Evolutionary conservation across 23 tunicate species (phyloP).

Genomic region (Ciona savignyi): DNA sequence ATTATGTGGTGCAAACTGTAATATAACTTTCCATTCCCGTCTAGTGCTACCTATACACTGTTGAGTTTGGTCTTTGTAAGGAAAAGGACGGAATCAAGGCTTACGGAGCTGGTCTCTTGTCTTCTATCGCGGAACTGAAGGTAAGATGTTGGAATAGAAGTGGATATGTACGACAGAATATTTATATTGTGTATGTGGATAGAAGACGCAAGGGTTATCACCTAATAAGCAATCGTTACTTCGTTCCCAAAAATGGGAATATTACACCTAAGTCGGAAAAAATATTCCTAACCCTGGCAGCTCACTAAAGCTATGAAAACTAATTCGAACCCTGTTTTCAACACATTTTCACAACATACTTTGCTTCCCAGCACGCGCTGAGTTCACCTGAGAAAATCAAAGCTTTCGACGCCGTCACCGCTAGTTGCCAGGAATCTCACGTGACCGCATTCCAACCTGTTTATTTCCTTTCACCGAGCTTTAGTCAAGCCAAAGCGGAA

Average conservation of each 20-base stretch:
- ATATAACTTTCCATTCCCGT: background rate
- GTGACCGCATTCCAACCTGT: slow-evolving; percentile 94
- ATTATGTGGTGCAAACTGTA: background rate
- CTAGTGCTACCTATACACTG: slow-evolving; percentile 88
- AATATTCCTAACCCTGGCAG: background rate
- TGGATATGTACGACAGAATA: too few species aligned
- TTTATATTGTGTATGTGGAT: too few species aligned
- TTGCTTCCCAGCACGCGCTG: slow-evolving; percentile 61
- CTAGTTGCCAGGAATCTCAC: slow-evolving; percentile 60
- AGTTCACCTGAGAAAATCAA: slow-evolving; percentile 56
- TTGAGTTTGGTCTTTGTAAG: slow-evolving; percentile 91
- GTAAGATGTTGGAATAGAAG: slow-evolving; percentile 19
- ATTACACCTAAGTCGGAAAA: too few species aligned
- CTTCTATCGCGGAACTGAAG: slow-evolving; percentile 80
- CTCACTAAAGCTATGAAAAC: too few species aligned
- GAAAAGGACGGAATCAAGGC: slow-evolving; percentile 81
- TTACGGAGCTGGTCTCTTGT: slow-evolving; percentile 93
- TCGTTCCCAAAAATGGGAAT: too few species aligned
- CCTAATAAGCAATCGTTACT: too few species aligned
- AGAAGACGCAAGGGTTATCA: too few species aligned
- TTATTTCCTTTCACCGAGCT: slow-evolving; percentile 72
- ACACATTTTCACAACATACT: background rate
- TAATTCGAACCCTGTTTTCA: background rate
- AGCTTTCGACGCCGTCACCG: slow-evolving; percentile 54
- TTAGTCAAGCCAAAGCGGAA: slow-evolving; percentile 65